These are phyloP conservation scores for Artemia franciscana DNA, from an alignment of 1,140 invertebrate genomes.

Conservation along the genomic window DNA sequence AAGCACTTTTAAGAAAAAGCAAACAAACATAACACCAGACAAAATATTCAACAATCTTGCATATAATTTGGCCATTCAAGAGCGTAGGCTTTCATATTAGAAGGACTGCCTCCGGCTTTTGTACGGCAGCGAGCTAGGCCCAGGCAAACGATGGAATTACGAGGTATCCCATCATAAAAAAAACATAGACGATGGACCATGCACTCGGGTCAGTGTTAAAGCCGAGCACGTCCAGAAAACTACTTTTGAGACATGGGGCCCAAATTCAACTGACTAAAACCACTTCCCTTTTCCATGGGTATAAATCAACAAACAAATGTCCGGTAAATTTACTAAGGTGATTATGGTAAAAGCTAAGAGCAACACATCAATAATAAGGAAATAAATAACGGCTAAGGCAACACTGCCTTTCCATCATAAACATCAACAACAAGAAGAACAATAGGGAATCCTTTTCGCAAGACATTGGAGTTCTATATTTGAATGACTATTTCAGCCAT, in stretches of 20 bases:
- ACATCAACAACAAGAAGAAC: neutral
- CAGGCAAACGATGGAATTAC: neutral
- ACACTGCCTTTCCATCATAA: neutral
- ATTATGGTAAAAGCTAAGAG: neutral
- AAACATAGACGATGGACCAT: neutral
- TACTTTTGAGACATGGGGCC: neutral
- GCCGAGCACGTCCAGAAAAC: neutral
- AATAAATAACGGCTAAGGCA: neutral
- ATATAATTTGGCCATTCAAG: neutral
- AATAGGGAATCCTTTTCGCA: neutral
- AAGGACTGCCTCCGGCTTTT: too few species aligned
- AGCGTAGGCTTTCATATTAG: too few species aligned
- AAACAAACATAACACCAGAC: neutral
- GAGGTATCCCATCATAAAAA: neutral
- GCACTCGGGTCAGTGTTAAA: neutral
- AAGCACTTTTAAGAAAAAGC: neutral
- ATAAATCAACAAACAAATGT: neutral
- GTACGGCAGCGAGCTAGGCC: neutral
- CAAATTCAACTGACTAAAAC: neutral
- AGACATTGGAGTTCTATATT: neutral
- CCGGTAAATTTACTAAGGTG: neutral
- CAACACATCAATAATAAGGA: neutral
- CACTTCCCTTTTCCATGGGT: neutral
- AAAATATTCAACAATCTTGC: neutral
- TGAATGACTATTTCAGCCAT: neutral